A percentile compares a stretch with the other conserved stretches of the same genome.
phyloP scores from a whole-genome alignment of 2,888 invertebrate genomes.

The Metallyticus violacea region DNA sequence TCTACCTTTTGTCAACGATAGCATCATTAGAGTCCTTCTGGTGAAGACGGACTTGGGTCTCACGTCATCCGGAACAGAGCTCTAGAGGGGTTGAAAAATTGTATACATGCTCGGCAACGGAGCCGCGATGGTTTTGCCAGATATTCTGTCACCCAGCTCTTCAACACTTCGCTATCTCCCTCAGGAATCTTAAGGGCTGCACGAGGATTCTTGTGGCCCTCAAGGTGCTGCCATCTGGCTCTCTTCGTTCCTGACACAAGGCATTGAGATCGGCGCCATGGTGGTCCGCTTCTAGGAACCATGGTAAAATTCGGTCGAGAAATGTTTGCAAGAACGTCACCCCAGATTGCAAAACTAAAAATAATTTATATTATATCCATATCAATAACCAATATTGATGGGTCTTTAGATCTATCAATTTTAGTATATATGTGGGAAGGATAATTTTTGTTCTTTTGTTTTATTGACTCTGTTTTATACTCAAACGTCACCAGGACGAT shows the following conservation, averaged over 20 bases:
- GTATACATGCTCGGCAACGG: neutral
- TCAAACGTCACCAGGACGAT: too few relatives aligned
- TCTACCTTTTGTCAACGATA: neutral
- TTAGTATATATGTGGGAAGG: too few relatives aligned
- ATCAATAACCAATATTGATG: too few relatives aligned
- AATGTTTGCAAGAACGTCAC: neutral
- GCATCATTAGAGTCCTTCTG: neutral
- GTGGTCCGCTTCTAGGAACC: neutral
- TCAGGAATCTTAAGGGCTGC: neutral
- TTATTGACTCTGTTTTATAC: too few relatives aligned
- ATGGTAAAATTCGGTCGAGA: neutral
- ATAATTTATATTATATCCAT: too few relatives aligned
- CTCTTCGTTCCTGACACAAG: too few relatives aligned
- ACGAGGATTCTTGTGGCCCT: neutral
- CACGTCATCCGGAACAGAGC: neutral
- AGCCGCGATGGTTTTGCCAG: neutral
- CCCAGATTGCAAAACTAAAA: too few relatives aligned
- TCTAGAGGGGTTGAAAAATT: neutral
- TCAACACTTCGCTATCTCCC: neutral
- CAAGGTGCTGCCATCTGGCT: neutral
- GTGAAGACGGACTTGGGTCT: neutral
- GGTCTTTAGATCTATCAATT: too few relatives aligned
- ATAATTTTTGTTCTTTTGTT: too few relatives aligned
- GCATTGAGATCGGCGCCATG: too few relatives aligned
- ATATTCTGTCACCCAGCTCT: neutral